Percentiles rank a stretch among this genome's conserved stretches.
phyloP scores from a whole-genome alignment of 1,140 invertebrate species.

The Apis cerana region DNA sequence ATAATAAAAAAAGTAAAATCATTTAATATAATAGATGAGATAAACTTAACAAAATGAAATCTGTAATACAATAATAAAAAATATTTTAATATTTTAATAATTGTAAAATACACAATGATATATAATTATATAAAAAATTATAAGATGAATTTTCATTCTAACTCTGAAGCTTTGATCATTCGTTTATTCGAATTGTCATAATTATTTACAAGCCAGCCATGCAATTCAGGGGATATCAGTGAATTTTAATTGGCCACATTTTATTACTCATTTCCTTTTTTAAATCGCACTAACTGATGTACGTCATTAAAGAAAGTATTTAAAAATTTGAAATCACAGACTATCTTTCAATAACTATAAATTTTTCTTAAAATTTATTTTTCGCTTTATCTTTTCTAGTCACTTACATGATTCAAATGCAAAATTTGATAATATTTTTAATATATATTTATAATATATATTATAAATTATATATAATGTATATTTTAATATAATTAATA shows the following conservation, averaged over 20 bases:
- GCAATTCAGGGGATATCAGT: not conserved
- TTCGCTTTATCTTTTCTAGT: not conserved
- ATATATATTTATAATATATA: too few species aligned
- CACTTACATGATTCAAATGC: not conserved
- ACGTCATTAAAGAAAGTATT: not conserved
- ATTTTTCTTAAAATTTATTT: not conserved
- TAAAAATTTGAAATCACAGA: not conserved
- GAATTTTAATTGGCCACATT: not conserved
- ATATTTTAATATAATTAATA: too few species aligned
- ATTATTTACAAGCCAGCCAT: not conserved
- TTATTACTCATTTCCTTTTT: not conserved
- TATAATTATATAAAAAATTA: not conserved
- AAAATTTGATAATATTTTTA: not conserved
- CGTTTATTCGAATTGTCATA: not conserved
- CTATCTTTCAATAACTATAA: not conserved
- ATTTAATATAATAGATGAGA: too few species aligned
- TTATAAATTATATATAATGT: too few species aligned
- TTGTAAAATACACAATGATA: not conserved
- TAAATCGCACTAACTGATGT: not conserved
- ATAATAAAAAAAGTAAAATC: too few species aligned
- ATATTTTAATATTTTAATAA: not conserved
- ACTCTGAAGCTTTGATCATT: not conserved
- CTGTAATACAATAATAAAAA: too few species aligned
- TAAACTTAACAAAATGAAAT: too few species aligned
- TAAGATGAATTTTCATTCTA: not conserved